These are phyloP conservation scores for Sminthopsis crassicaudata DNA, from an alignment of 2,113 vertebrate species.

Conservation along the genomic window DNA sequence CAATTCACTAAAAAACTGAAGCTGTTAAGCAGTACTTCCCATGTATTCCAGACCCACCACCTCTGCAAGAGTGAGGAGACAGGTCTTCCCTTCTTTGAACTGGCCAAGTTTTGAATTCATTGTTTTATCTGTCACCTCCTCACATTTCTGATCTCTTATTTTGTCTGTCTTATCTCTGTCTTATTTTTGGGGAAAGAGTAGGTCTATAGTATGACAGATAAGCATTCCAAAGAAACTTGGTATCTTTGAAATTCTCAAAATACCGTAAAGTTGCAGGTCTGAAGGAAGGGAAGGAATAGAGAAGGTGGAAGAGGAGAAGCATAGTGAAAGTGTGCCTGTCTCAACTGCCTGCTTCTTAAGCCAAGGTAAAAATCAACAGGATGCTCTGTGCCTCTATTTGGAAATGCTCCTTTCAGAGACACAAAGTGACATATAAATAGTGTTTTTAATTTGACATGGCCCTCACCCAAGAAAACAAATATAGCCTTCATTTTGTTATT, in stretches of 20 bases:
- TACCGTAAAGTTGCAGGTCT: neutral
- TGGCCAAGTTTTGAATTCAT: neutral
- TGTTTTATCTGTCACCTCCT: neutral
- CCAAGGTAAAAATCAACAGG: neutral
- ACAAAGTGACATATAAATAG: slow-evolving; percentile 50
- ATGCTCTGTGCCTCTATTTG: slow-evolving; percentile 56
- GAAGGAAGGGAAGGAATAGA: neutral
- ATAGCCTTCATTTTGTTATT: slow-evolving; percentile 6
- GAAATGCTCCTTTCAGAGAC: slow-evolving; percentile 48
- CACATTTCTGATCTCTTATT: neutral
- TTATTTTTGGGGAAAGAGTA: slow-evolving; percentile 15
- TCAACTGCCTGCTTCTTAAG: neutral
- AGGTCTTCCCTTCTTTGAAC: neutral
- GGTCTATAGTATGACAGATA: neutral
- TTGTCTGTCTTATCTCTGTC: neutral
- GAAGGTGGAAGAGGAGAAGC: slow-evolving; percentile 17
- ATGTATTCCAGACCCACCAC: neutral
- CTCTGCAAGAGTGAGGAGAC: neutral
- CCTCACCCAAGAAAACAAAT: slow-evolving; percentile 26
- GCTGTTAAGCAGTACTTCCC: neutral
- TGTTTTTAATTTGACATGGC: slow-evolving; percentile 47
- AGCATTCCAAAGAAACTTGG: neutral
- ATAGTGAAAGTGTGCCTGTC: slow-evolving; percentile 16
- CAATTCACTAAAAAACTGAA: neutral
- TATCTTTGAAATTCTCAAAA: neutral